A percentile compares a stretch with the other conserved stretches of the same genome.
Evolutionary conservation across 2,888 invertebrate genomes (phyloP).

Genomic region (Falcaria lacertinaria): DNA sequence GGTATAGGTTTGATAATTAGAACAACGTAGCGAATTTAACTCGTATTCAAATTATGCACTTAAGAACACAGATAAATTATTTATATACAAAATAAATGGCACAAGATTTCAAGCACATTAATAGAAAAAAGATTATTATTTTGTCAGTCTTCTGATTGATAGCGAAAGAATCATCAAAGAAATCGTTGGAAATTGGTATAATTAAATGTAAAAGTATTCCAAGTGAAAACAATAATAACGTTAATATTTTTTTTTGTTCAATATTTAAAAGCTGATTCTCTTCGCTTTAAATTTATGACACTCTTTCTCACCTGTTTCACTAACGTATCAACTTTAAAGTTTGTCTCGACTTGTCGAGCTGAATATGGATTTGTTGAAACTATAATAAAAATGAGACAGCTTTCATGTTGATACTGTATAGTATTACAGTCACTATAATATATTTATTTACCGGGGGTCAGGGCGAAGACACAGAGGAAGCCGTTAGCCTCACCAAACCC

Average conservation of each 20-base stretch:
- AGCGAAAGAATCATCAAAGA: too few relatives aligned
- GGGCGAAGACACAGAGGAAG: slow-evolving; percentile 75
- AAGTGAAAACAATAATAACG: too few relatives aligned
- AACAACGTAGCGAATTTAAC: slow-evolving; percentile 17
- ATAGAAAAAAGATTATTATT: background rate
- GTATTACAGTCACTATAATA: slow-evolving; percentile 23
- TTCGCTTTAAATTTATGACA: too few relatives aligned
- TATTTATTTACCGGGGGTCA: slow-evolving; percentile 46
- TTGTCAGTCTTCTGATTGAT: background rate
- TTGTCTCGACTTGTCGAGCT: too few relatives aligned
- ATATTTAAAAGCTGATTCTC: too few relatives aligned
- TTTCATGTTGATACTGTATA: background rate
- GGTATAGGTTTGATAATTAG: slow-evolving; percentile 36
- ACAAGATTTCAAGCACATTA: background rate
- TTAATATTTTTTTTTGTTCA: too few relatives aligned
- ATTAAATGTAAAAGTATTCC: too few relatives aligned
- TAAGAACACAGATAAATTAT: background rate
- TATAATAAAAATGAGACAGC: background rate
- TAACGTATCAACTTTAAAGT: too few relatives aligned
- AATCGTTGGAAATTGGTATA: too few relatives aligned
- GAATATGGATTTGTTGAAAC: background rate
- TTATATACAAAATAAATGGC: background rate
- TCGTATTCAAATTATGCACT: background rate
- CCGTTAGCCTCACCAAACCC: slow-evolving; percentile 68
- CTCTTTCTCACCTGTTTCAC: too few relatives aligned